Percentiles rank a stretch among this genome's conserved stretches.
Evolutionary conservation across 2,113 vertebrate species (phyloP).

Genomic region (Petroica traversi): DNA sequence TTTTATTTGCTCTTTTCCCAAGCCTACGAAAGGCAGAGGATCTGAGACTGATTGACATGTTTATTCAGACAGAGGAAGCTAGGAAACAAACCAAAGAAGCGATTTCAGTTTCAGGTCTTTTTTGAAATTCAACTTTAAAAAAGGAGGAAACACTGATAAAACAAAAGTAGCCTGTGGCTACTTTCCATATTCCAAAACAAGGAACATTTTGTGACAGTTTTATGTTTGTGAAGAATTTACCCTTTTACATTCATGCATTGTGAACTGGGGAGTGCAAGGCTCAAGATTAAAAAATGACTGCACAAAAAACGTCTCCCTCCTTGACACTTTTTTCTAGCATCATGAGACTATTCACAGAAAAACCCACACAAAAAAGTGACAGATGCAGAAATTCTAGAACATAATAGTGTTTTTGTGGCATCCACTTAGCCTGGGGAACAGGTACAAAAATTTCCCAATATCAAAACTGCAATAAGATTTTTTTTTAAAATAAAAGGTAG

Average conservation of each 20-base stretch:
- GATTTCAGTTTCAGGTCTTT: not conserved
- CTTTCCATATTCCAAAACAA: not conserved
- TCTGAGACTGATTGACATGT: constrained; percentile 24
- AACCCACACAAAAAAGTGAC: not conserved
- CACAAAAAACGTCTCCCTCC: not conserved
- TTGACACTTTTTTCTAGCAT: not conserved
- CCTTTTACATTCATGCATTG: not conserved
- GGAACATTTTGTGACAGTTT: not conserved
- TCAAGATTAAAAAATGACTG: not conserved
- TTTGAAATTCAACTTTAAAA: not conserved
- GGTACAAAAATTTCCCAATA: not conserved
- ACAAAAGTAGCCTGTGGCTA: not conserved
- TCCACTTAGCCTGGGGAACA: not conserved
- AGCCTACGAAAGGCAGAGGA: not conserved
- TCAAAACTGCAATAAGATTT: not conserved
- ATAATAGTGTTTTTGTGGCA: not conserved
- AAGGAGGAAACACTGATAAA: constrained; percentile 15
- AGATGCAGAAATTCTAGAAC: not conserved
- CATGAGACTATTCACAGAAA: not conserved
- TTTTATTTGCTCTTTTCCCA: constrained; percentile 23
- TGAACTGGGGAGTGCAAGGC: not conserved
- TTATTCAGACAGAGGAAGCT: constrained; percentile 31
- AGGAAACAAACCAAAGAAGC: constrained; percentile 11
- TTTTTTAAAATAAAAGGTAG: not conserved
- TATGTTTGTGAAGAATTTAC: not conserved